Base-by-base conservation (phyloP, 2,888 invertebrate species). In the Tethea ocularis region DNA sequence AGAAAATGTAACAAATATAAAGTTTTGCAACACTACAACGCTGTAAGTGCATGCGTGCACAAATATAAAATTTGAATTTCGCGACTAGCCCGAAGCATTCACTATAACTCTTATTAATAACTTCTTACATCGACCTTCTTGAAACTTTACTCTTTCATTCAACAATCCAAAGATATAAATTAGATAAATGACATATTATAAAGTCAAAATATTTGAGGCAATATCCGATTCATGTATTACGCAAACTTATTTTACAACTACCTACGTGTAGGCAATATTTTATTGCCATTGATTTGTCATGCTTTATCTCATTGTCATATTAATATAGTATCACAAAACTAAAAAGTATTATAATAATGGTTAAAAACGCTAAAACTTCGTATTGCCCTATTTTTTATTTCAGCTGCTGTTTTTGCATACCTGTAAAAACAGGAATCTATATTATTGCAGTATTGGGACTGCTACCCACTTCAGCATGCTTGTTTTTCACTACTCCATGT, bases 361-460 rank as follows among this genome's bases (percentile, higher is more conserved):
- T 13, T 33, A 8, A 41, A 60, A 17, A 56, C 23, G 24, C 15
- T 26, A 57, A n/a, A 66, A 54, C 74, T 69, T 59, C 57, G 61
- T 52, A 57, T 54, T 75, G 71, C 26, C 79, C 78, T 10, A 59
- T 71, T 57, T 51, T 72, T 22, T 46, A 7, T 10, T 7, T 52
- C 3, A 26, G 56, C 17, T 82, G 63, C 58, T 82, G 79, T 60
- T 69, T 56, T 52, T 73, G 59, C 58, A 55, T 77, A 54, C 61
- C 75, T 29, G 57, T 82, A 38, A 62, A 63, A 59, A 58, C 41
- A 13, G 75, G 72, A 29, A 57, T 67, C 10, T 69, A 66, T 59
- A 29, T 80, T 15, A 81, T 82, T 64, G 73, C 72, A 52, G 23
- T 62, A 15, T 64, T 67, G 55, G 83, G 82, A 53, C 52, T 78